Evolutionary conservation across 2,797 vertebrate genomes (phyloP).

Genomic region (Microctenopoma lineatum): DNA sequence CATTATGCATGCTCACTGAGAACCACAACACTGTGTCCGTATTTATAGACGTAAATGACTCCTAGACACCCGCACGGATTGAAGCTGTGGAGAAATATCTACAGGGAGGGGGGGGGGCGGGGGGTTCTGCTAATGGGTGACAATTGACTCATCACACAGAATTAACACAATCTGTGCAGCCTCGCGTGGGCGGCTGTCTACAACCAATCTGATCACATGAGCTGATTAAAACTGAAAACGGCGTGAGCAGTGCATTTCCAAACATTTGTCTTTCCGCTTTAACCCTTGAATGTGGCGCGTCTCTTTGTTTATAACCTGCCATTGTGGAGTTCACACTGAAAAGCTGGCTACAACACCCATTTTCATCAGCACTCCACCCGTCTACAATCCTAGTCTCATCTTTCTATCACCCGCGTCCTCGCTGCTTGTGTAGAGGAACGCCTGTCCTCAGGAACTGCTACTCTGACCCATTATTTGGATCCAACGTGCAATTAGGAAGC

Average conservation of each 20-base stretch:
- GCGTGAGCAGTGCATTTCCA: neutral
- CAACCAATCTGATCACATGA: conserved; percentile 38
- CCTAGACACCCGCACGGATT: neutral
- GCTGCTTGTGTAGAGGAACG: conserved; percentile 13
- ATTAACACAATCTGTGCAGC: conserved; percentile 52
- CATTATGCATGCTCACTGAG: conserved; percentile 1
- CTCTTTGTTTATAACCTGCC: neutral
- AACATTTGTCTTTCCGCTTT: conserved; percentile 3
- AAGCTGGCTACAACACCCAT: neutral
- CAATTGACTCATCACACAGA: conserved; percentile 58
- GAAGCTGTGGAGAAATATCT: conserved; percentile 37
- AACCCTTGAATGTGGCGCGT: neutral
- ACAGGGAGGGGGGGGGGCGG: conserved; percentile 11
- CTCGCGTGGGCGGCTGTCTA: conserved; percentile 31
- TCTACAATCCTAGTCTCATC: neutral
- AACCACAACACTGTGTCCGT: conserved; percentile 26
- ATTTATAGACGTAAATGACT: conserved; percentile 34
- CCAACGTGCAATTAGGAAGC: conserved; percentile 18
- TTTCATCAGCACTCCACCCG: too few species aligned
- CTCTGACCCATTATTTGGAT: conserved; percentile 1
- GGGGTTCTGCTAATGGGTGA: conserved; percentile 34
- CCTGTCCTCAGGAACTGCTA: conserved; percentile 12
- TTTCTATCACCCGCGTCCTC: neutral
- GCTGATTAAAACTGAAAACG: conserved; percentile 46
- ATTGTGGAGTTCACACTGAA: too few species aligned